Evolutionary conservation across 1,140 invertebrate species (phyloP), one percentile per base, ranked within the genome.

Genomic region (Drosophila obscura): DNA sequence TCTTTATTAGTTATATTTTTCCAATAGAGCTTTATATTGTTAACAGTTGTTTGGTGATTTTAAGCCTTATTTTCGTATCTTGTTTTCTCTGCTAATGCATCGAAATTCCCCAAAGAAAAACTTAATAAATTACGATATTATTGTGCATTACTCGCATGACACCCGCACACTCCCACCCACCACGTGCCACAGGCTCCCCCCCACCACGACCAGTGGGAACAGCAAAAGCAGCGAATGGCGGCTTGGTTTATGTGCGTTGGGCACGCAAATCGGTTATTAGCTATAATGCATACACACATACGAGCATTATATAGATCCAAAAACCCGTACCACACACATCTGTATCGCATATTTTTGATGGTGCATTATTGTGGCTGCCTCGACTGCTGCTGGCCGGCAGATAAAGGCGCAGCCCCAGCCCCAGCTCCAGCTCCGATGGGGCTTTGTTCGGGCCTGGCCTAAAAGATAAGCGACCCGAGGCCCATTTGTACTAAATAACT

Each of bases 181-280:
- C 19, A 19, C 19, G 19, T 19, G 19, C 19, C n/a, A n/a, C n/a
- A n/a, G n/a, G n/a, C n/a, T n/a, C n/a, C n/a, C n/a, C n/a, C n/a
- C 50, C 66, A 52, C 16, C 15, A 41, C 28, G 44, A 62, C 46
- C 15, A 11, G 26, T 28, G 22, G 9, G 13, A 31, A 28, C 41
- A 61, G 55, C 68, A 28, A 51, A 16, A 59, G 16, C 45, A 11
- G 15, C 49, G 51, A 77, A 39, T 59, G 58, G n/a, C n/a, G 26
- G 2, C 31, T 15, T n/a, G 6, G 52, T 63, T 84, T 73, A 84
- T 84, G 75, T 69, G 67, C 80, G 73, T 80, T 73, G 63, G 60
- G 64, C 81, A 84, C 81, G 82, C 81, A 84, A 84, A 84, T 84
- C 78, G 82, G 82, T 84, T 84, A 87, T 84, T 84, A 85, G 50